Conservation (phyloP, 2,888 invertebrate genomes). For the Corbicula japonica region DNA sequence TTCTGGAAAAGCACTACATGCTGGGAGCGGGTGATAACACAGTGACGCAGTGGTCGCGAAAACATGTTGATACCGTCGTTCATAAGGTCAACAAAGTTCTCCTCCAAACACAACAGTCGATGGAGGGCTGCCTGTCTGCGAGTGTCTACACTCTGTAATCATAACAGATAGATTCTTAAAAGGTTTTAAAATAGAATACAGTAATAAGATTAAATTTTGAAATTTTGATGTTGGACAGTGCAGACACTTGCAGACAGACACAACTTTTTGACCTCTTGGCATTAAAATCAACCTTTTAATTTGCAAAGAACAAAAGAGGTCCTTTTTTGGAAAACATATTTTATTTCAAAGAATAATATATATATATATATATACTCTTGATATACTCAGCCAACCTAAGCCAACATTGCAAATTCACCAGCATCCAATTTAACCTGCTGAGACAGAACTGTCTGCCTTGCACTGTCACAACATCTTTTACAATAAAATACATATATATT, state of each 20-base stretch:
- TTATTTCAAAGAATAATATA: constrained; percentile 18
- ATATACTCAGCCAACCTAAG: not conserved
- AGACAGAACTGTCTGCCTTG: not conserved
- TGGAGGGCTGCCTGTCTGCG: constrained; percentile 69
- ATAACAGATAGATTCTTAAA: constrained; percentile 1
- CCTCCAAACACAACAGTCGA: constrained; percentile 59
- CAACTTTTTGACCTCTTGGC: constrained; percentile 7
- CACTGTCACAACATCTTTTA: too few species aligned
- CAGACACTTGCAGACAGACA: constrained; percentile 37
- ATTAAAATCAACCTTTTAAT: not conserved
- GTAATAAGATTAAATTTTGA: not conserved
- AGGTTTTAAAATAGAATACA: not conserved
- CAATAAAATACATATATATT: too few species aligned
- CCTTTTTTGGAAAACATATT: not conserved
- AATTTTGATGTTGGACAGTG: not conserved
- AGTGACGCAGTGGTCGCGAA: constrained; percentile 63
- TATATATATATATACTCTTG: not conserved
- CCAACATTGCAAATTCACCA: not conserved
- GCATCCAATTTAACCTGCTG: not conserved
- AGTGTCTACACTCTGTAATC: constrained; percentile 60
- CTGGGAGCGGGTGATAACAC: constrained; percentile 44
- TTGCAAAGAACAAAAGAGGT: not conserved
- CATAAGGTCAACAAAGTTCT: constrained; percentile 63
- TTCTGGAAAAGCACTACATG: constrained; percentile 64
- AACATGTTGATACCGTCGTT: constrained; percentile 54